Conservation (phyloP, 1,140 invertebrate species). For the Diprion similis region DNA sequence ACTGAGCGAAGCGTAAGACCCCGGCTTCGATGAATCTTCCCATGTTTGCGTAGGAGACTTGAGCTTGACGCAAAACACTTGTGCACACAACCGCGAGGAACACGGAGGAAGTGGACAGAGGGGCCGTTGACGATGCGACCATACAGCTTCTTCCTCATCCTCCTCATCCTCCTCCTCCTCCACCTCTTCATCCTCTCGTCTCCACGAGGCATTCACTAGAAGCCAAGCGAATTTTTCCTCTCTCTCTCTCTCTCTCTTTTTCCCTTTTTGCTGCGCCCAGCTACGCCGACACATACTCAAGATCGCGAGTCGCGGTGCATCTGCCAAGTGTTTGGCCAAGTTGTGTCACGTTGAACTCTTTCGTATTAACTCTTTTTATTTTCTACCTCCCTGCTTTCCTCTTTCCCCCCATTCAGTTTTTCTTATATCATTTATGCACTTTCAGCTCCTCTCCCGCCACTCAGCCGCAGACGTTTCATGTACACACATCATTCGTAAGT, state of each 20-base stretch:
- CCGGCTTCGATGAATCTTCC: neutral
- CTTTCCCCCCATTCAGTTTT: neutral
- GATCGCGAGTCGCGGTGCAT: neutral
- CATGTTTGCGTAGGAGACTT: neutral
- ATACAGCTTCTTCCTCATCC: too few species aligned
- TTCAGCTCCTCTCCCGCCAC: neutral
- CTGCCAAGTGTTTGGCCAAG: slow-evolving; percentile 5
- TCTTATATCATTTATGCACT: neutral
- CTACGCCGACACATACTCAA: neutral
- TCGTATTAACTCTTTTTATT: neutral
- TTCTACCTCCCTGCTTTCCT: neutral
- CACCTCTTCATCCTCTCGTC: neutral
- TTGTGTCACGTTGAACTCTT: neutral
- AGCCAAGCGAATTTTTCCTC: neutral
- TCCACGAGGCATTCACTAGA: neutral
- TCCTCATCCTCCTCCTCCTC: too few species aligned
- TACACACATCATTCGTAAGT: neutral
- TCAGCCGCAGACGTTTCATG: neutral
- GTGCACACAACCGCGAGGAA: neutral
- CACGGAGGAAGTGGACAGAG: slow-evolving; percentile 1
- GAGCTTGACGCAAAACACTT: slow-evolving; percentile 4
- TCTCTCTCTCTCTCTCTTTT: neutral
- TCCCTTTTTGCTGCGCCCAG: too few species aligned
- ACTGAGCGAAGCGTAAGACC: neutral
- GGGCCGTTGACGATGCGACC: neutral